phyloP scores from a whole-genome alignment of 2,797 vertebrate species.

The Liparis tanakae region DNA sequence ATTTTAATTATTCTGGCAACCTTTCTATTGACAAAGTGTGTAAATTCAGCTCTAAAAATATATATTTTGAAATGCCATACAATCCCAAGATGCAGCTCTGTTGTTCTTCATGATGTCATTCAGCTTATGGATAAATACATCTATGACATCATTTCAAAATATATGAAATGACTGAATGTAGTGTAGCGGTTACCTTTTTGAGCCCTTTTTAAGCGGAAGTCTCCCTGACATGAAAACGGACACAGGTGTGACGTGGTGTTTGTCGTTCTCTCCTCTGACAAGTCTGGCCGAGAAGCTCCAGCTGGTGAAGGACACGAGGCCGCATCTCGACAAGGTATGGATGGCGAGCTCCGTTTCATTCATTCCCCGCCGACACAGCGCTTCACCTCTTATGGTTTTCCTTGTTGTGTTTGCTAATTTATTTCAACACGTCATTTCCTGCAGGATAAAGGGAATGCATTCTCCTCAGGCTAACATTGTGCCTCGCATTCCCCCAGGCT shows the following conservation, averaged over 20 bases:
- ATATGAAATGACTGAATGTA: background rate
- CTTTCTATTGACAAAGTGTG: background rate
- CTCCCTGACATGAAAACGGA: background rate
- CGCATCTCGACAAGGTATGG: constrained; percentile 93
- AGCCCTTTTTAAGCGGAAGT: background rate
- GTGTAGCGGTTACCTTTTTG: background rate
- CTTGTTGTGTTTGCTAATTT: constrained; percentile 70
- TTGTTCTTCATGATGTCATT: background rate
- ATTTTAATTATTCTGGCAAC: background rate
- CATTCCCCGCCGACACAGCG: background rate
- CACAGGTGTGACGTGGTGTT: background rate
- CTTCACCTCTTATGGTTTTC: constrained; percentile 10
- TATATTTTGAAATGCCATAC: background rate
- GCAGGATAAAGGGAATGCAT: constrained; percentile 35
- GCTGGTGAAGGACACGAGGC: constrained; percentile 74
- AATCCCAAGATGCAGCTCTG: background rate
- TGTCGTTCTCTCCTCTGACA: constrained; percentile 52
- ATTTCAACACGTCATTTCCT: constrained; percentile 73
- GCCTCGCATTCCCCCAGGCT: constrained; percentile 66
- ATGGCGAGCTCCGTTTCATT: background rate
- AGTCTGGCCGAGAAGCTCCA: constrained; percentile 90
- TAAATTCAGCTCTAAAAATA: background rate
- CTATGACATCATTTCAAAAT: background rate
- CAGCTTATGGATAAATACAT: background rate
- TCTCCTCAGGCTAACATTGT: constrained; percentile 52